Base-by-base conservation (phyloP, 2,797 vertebrate genomes). In the Fistularia tabacaria region DNA sequence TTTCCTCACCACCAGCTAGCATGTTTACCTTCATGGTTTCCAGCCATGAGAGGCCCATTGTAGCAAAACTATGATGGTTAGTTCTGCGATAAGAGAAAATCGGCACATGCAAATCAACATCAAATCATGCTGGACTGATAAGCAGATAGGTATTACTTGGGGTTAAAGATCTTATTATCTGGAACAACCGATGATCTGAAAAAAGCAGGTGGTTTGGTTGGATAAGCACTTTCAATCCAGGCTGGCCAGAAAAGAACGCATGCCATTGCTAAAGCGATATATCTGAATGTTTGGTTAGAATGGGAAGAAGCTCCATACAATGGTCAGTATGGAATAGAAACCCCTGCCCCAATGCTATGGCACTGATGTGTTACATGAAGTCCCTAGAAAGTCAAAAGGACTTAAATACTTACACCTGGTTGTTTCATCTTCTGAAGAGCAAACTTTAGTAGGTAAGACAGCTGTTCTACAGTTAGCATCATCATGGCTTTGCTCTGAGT, bases 341-440 rank as follows among this genome's bases (percentile, higher is more conserved):
- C 6, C 40, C 38, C 10, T 63, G 6, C 13, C 36, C 44, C 43
- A 46, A 47, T 38, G 58, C 14, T 48, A 36, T 38, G 10, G 44
- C 15, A 58, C 46, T 14, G 45, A 14, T 59, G 44, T 53, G 25
- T 13, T 36, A 44, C 15, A 47, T 36, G 6, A 49, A 51, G 50
- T 61, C 8, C n/a, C 12, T 14, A 45, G 10, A 52, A 38, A 53
- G 59, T 57, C 55, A 52, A 48, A 48, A 46, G 40, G 57, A 62
- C 61, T 46, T 56, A 64, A 73, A 69, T 79, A 88, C 95, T 95
- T 95, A 98, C 97, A 91, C 97, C 96, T 67, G 96, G 96, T 82
- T 98, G 96, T 82, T 99, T 99, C 96, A 98, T 98, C 92, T 98
- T 99, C 90, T 99, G 96, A 84, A 98, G 94, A 81, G 97, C 95